Base-by-base conservation (phyloP, 2,797 vertebrate genomes). In the Leptatherina wallacei region DNA sequence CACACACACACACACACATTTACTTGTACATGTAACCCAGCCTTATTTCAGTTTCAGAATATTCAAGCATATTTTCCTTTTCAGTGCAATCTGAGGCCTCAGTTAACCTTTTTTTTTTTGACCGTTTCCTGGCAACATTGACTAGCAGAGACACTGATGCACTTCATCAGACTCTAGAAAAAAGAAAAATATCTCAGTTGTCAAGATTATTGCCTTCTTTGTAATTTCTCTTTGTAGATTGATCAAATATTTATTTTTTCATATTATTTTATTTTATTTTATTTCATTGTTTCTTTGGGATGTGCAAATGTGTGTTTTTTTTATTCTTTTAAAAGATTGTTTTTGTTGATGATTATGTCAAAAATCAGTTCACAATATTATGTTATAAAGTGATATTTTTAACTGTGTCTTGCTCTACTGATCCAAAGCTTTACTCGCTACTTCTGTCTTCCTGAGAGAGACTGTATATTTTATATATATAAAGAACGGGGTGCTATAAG, bases 71-170 rank as follows among this genome's bases (percentile, higher is more conserved):
- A 18, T 12, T 75, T 71, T 69, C 6, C 47, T 24, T 77, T 44
- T 68, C 13, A 13, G 14, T 35, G 9, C 32, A 13, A 51, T 65
- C n/a, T 60, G 32, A 40, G 8, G n/a, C 44, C 7, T 76, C n/a
- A 51, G 62, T 57, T 70, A 47, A 58, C 55, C 30, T 13, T 40
- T 63, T 62, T 54, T 27, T 57, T 67, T 67, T 52, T 69, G 44
- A 40, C 38, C 18, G 54, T 60, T 63, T 56, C 61, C 30, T 51
- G 61, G 32, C 29, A 74, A 11, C 18, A 7, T 27, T 42, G 10
- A 36, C 12, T 59, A 44, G 24, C 20, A 67, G 47, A 65, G 52
- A 65, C 33, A 35, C 30, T 6, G 16, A 38, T 59, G 51, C 18
- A 49, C 29, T n/a, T 32, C 70, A 38, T 16, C n/a, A 14, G 35